Evolutionary conservation across 2,888 invertebrate genomes (phyloP).

Genomic region (Nomada fabriciana): DNA sequence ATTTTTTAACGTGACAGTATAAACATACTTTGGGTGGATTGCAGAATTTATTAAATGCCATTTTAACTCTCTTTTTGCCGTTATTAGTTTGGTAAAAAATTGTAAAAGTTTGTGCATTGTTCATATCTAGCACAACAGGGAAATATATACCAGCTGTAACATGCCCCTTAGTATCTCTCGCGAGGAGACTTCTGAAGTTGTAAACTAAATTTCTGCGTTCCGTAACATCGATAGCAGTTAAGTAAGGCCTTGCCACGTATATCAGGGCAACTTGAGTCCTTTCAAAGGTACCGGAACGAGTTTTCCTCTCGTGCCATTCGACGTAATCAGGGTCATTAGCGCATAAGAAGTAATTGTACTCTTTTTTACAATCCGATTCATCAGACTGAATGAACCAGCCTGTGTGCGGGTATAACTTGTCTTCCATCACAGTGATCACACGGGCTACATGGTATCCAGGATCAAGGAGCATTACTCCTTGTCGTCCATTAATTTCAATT

Average conservation of each 20-base stretch:
- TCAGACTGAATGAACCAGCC: slow-evolving; percentile 94
- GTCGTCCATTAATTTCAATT: slow-evolving; percentile 89
- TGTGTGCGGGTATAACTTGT: slow-evolving; percentile 94
- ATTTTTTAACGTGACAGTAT: background rate
- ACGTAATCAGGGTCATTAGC: slow-evolving; percentile 90
- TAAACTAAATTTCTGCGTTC: slow-evolving; percentile 95
- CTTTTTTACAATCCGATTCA: slow-evolving; percentile 91
- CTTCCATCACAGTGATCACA: slow-evolving; percentile 94
- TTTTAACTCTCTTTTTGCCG: slow-evolving; percentile 89
- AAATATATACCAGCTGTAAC: slow-evolving; percentile 94
- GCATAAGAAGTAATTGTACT: slow-evolving; percentile 93
- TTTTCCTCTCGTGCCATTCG: slow-evolving; percentile 94
- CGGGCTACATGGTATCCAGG: slow-evolving; percentile 96
- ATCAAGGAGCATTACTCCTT: slow-evolving; percentile 93
- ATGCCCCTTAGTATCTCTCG: slow-evolving; percentile 93
- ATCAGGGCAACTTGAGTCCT: slow-evolving; percentile 90
- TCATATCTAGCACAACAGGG: slow-evolving; percentile 87
- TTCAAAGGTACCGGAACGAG: slow-evolving; percentile 87
- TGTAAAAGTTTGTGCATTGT: slow-evolving; percentile 86
- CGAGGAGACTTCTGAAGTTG: slow-evolving; percentile 92
- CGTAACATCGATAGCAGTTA: slow-evolving; percentile 93
- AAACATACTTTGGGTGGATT: slow-evolving; percentile 86
- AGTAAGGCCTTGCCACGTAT: slow-evolving; percentile 92
- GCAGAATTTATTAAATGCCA: slow-evolving; percentile 90
- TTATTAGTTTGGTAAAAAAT: slow-evolving; percentile 91